A percentile compares a stretch with the other conserved stretches of the same genome.
Evolutionary conservation across 2,797 vertebrate genomes (phyloP).

Genomic region (Loris lydekkerianus): DNA sequence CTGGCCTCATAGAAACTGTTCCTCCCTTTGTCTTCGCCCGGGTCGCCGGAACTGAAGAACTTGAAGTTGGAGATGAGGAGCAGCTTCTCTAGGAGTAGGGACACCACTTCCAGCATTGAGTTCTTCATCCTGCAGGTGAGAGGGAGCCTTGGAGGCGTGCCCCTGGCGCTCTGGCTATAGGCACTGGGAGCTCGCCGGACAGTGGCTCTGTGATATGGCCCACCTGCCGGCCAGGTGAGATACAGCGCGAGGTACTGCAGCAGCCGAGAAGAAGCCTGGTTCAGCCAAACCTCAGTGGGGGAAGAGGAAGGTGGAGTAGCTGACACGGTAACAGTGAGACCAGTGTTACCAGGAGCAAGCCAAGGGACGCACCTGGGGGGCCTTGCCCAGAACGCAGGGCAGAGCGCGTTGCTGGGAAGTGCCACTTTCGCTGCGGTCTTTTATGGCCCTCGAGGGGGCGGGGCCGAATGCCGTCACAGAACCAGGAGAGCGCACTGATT

Average conservation of each 20-base stretch:
- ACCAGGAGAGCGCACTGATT: slow-evolving; percentile 46
- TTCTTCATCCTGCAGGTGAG: slow-evolving; percentile 83
- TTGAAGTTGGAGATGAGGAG: slow-evolving; percentile 90
- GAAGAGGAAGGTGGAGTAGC: neutral
- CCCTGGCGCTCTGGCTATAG: neutral
- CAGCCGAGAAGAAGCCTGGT: neutral
- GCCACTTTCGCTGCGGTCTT: fast-evolving
- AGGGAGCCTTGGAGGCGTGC: neutral
- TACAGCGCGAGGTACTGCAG: fast-evolving
- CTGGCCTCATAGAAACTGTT: slow-evolving; percentile 87
- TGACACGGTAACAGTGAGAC: neutral
- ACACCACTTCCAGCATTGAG: slow-evolving; percentile 89
- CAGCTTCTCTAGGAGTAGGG: slow-evolving; percentile 91
- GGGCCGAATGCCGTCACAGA: slow-evolving; percentile 52
- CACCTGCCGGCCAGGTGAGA: neutral
- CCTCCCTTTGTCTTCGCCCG: neutral
- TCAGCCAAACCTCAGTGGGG: neutral
- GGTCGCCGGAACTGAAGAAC: slow-evolving; percentile 81
- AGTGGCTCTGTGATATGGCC: neutral
- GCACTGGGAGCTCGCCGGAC: neutral
- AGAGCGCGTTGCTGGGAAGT: fast-evolving
- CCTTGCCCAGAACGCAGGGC: fast-evolving
- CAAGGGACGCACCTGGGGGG: fast-evolving
- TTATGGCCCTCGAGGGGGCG: slow-evolving; percentile 70
- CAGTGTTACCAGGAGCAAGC: fast-evolving